Base-by-base conservation (phyloP, 2,113 vertebrate species). In the Heterochromis multidens region DNA sequence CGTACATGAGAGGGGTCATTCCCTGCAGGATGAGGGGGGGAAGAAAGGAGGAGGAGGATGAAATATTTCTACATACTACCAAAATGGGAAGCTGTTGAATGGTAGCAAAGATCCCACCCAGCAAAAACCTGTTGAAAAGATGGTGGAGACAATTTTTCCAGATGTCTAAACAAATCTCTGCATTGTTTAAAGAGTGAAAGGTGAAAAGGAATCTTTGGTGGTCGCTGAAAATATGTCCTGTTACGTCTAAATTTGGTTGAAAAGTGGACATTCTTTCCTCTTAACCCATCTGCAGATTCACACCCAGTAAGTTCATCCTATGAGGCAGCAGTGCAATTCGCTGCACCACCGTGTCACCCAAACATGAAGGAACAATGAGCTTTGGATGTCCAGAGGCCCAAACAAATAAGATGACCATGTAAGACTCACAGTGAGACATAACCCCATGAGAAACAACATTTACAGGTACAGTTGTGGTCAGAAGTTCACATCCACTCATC, bases 1-100 rank as follows among this genome's bases (percentile, higher is more conserved):
- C 94, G 72, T 96, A 97, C 96, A 97, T 97, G 84, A 97, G 96
- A 1, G 96, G 96, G 56, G 96, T 96, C 96, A 97, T 95, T 25
- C 96, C 96, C 96, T 97, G 90, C 27, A 78, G 80, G 57, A 56
- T 40, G 35, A n/a, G 17, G 1, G 1, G 35, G 65, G n/a, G 25
- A 29, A 49, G 16, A 49, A 29, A 72, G 67, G 43, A 27, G 37
- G 6, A 12, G 17, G 6, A 23, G 25, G 29, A 29, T 13, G 27
- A 61, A 29, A 35, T 6, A 7, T n/a, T 35, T 77, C 1, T 43
- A n/a, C 8, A 33, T 29, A 49, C 5, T 11, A 49, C 6, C 9
- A 29, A 72, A 72, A 72, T 72, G 43, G 43, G 67, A 49, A 72
- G 25, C 40, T 72, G 43, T 21, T 52, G 17, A 72, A 21, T 49